Conservation (phyloP, 2,113 vertebrate species). For the Meleagris gallopavo region DNA sequence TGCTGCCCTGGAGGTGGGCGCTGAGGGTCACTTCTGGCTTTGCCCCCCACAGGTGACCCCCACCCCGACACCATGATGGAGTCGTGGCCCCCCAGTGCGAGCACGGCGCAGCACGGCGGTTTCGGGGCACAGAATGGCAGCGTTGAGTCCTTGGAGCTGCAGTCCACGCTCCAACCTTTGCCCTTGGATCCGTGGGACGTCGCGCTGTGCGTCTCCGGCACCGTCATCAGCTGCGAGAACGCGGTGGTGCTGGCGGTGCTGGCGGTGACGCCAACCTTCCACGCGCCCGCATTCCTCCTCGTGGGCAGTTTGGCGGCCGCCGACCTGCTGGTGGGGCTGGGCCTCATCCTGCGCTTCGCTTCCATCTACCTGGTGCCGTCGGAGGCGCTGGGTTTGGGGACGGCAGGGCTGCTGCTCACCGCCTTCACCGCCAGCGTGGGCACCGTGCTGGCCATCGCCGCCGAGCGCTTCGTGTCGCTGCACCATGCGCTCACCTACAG, state of each 20-base stretch:
- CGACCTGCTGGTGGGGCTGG: conserved; percentile 90
- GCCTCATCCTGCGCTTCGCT: conserved; percentile 89
- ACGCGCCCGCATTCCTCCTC: conserved; percentile 90
- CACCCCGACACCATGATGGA: conserved; percentile 44
- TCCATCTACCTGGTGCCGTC: conserved; percentile 85
- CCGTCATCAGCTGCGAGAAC: conserved; percentile 90
- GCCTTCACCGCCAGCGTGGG: conserved; percentile 91
- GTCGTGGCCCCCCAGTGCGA: background rate
- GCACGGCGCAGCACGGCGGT: too few relatives aligned
- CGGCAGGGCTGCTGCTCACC: conserved; percentile 86
- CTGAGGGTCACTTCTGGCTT: too few relatives aligned
- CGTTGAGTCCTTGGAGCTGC: conserved; percentile 70
- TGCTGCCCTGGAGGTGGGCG: too few relatives aligned
- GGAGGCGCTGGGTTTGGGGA: conserved; percentile 81
- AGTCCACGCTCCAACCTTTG: conserved; percentile 60
- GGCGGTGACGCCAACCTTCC: conserved; percentile 82
- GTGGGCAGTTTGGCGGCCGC: conserved; percentile 90
- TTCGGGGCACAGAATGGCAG: conserved; percentile 9
- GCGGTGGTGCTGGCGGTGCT: conserved; percentile 82
- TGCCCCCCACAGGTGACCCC: too few relatives aligned
- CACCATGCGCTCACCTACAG: conserved; percentile 93
- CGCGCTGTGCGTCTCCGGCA: conserved; percentile 89
- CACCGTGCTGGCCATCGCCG: conserved; percentile 91
- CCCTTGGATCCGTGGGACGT: conserved; percentile 88
- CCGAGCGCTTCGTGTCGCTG: conserved; percentile 93